Evolutionary conservation across 2,113 vertebrate genomes (phyloP), one percentile per base, ranked within the genome.

Genomic region (Siphamia tubifer): DNA sequence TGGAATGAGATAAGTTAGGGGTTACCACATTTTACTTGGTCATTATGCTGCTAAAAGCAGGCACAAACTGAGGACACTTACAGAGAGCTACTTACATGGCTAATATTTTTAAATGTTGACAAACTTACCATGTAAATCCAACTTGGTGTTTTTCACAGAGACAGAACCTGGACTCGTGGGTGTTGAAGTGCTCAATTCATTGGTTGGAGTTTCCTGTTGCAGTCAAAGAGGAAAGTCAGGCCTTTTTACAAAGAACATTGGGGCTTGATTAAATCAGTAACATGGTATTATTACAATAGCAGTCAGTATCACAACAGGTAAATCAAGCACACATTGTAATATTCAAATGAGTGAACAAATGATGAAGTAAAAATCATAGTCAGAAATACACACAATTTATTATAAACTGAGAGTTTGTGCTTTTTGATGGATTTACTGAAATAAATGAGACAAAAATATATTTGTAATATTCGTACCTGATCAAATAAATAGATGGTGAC

Each of bases 401-500:
- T n/a, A n/a, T n/a, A n/a, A n/a, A n/a, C n/a, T n/a, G n/a, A n/a
- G n/a, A n/a, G n/a, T 25, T 2, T 48, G 45, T 17, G n/a, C 25
- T 17, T 10, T 8, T n/a, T n/a, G n/a, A n/a, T n/a, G n/a, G n/a
- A n/a, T n/a, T n/a, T n/a, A n/a, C n/a, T n/a, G n/a, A n/a, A 30
- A 25, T 10, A 8, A 5, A 48, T 30, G 30, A 11, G 0, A 30
- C 28, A 2, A 3, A 1, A 76, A 40, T n/a, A n/a, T n/a, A n/a
- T n/a, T n/a, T n/a, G 39, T n/a, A n/a, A n/a, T n/a, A n/a, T n/a
- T n/a, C n/a, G n/a, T 76, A 95, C 95, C 95, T 96, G 95, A 91
- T 96, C 95, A 85, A 96, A 96, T 45, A 95, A 93, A 89, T 95
- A 96, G 80, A 96, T 92, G 8, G 95, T 96, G 90, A 96, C 94